Evolutionary conservation across 2,113 vertebrate genomes (phyloP).

Genomic region (Raphicerus campestris): DNA sequence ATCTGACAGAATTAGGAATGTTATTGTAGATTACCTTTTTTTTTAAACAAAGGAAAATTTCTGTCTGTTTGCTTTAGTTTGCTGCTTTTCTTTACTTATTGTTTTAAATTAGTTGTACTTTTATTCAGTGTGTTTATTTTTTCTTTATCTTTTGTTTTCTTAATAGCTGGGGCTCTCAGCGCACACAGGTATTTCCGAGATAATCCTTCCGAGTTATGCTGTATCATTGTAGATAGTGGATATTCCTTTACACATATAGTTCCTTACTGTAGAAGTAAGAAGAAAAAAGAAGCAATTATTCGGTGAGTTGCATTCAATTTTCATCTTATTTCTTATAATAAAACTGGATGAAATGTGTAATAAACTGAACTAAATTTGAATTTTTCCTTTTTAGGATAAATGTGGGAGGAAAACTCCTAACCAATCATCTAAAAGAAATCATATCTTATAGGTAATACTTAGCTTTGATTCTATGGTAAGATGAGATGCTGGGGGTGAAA

Average conservation of each 20-base stretch:
- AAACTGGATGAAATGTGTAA: conserved; percentile 27
- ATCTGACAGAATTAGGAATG: background rate
- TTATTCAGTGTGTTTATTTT: background rate
- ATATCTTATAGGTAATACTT: conserved; percentile 94
- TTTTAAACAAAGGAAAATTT: background rate
- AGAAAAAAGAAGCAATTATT: conserved; percentile 95
- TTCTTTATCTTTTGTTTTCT: conserved; percentile 16
- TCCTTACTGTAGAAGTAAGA: conserved; percentile 95
- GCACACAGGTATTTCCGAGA: conserved; percentile 93
- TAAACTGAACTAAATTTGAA: conserved; percentile 45
- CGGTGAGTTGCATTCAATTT: conserved; percentile 82
- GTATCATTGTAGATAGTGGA: conserved; percentile 95
- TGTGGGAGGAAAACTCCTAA: conserved; percentile 96
- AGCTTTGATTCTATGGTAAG: background rate
- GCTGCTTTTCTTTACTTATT: background rate
- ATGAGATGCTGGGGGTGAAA: background rate
- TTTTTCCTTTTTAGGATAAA: conserved; percentile 86
- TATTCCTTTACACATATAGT: conserved; percentile 97
- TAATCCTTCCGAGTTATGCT: conserved; percentile 91
- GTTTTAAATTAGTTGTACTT: background rate
- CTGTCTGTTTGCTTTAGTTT: background rate
- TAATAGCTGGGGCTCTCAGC: conserved; percentile 92
- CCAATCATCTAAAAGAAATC: conserved; percentile 98
- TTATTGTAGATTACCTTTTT: background rate
- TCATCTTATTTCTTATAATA: conserved; percentile 29